Conservation (phyloP, 2,888 invertebrate genomes). For the Drosophila algonquin region DNA sequence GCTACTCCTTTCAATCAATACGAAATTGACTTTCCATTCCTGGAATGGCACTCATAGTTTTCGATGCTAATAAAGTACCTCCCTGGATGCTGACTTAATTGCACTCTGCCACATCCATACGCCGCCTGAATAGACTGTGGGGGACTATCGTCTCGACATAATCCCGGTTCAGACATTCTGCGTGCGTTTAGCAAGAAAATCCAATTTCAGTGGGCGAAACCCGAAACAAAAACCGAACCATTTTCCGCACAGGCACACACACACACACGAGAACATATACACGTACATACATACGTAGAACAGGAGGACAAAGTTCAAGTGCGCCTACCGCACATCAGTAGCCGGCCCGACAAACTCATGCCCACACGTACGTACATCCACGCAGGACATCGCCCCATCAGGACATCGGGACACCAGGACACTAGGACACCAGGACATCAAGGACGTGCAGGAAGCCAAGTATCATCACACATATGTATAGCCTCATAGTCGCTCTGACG, state of each 20-base stretch:
- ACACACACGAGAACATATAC: too few species aligned
- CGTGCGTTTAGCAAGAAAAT: slow-evolving; percentile 44
- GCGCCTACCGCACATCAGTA: slow-evolving; percentile 43
- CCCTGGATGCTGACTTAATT: slow-evolving; percentile 33
- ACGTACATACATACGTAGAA: neutral
- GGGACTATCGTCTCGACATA: slow-evolving; percentile 27
- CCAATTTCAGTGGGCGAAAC: slow-evolving; percentile 43
- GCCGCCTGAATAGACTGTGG: slow-evolving; percentile 35
- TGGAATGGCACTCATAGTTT: neutral
- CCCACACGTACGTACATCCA: neutral
- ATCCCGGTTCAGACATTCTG: slow-evolving; percentile 29
- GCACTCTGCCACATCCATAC: slow-evolving; percentile 17
- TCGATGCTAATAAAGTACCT: neutral
- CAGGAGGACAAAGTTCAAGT: slow-evolving; percentile 41
- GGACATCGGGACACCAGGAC: slow-evolving; percentile 3
- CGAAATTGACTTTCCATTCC: neutral
- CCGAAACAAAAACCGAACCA: slow-evolving; percentile 23
- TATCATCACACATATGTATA: slow-evolving; percentile 15
- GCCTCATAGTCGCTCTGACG: slow-evolving; percentile 13
- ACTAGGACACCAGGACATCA: slow-evolving; percentile 18
- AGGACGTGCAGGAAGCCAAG: slow-evolving; percentile 39
- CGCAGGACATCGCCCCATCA: neutral
- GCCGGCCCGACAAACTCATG: neutral
- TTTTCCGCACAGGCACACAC: slow-evolving; percentile 6
- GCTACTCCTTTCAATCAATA: too few species aligned